Percentiles rank a stretch among this genome's conserved stretches.
Evolutionary conservation across 2,888 invertebrate species (phyloP).

Genomic region (Abrostola tripartita): DNA sequence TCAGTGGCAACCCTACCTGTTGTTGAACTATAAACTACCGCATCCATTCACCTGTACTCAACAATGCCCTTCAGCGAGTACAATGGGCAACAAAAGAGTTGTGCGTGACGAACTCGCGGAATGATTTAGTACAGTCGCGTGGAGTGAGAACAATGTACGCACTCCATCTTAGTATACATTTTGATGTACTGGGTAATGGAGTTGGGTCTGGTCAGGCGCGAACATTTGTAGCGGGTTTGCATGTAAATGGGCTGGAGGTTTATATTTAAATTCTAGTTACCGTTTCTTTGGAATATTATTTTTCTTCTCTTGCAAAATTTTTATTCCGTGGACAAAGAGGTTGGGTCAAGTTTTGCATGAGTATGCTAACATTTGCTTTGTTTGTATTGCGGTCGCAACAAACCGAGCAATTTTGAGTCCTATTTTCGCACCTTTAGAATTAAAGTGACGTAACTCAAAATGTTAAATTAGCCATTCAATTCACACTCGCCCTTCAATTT

Average conservation of each 20-base stretch:
- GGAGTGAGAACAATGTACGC: constrained; percentile 55
- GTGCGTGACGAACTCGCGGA: constrained; percentile 62
- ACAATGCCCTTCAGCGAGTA: constrained; percentile 53
- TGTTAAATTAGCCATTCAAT: no score
- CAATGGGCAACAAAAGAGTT: constrained; percentile 63
- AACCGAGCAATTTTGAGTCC: no score
- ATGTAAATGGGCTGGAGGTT: background rate
- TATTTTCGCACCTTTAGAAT: no score
- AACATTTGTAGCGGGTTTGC: constrained; percentile 22
- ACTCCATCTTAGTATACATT: constrained; percentile 48
- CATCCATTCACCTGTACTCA: constrained; percentile 49
- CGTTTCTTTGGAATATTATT: background rate
- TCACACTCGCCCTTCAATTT: no score
- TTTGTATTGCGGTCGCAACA: no score
- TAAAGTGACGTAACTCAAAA: no score
- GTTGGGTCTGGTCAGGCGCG: constrained; percentile 24
- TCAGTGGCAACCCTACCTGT: constrained; percentile 44
- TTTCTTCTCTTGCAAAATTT: no score
- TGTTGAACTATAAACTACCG: constrained; percentile 52
- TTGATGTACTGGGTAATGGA: constrained; percentile 45
- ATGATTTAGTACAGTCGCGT: constrained; percentile 63
- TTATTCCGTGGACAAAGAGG: no score
- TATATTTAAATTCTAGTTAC: background rate
- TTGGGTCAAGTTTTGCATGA: no score
- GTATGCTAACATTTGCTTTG: no score